phyloP scores from a whole-genome alignment of 2,888 invertebrate species.

The Schrankia costaestrigalis region DNA sequence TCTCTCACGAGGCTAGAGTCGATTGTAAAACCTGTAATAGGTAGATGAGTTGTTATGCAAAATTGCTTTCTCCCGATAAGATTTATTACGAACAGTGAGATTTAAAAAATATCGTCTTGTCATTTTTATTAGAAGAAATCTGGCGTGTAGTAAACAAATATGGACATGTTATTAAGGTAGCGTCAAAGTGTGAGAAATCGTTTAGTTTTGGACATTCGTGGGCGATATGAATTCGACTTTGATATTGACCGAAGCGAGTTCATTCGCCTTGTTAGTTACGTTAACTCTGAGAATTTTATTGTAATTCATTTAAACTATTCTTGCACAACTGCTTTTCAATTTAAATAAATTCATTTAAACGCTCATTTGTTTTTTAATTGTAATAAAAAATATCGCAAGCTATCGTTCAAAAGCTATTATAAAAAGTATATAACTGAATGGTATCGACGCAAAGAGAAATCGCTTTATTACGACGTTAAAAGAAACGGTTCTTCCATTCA shows the following conservation, averaged over 20 bases:
- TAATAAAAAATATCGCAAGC: slow-evolving; percentile 1
- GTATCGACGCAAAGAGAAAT: slow-evolving; percentile 37
- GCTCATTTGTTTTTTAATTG: no score
- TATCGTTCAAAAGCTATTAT: slow-evolving; percentile 7
- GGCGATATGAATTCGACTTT: slow-evolving; percentile 30
- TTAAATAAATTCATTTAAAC: no score
- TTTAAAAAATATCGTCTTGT: no score
- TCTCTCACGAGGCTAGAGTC: slow-evolving; percentile 38
- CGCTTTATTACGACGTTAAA: slow-evolving; percentile 30
- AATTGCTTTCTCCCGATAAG: slow-evolving; percentile 53
- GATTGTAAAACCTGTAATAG: slow-evolving; percentile 36
- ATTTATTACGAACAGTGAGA: slow-evolving; percentile 13
- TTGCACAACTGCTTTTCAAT: no score
- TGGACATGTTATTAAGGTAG: slow-evolving; percentile 3
- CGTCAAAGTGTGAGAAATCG: slow-evolving; percentile 11
- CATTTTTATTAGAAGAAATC: slow-evolving; percentile 7
- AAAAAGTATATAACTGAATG: slow-evolving; percentile 12
- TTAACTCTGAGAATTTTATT: slow-evolving; percentile 14
- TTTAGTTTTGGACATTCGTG: slow-evolving; percentile 31
- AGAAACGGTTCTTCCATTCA: slow-evolving; percentile 34
- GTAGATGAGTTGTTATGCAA: slow-evolving; percentile 40
- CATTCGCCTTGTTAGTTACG: slow-evolving; percentile 20
- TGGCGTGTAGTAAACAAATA: slow-evolving; percentile 6
- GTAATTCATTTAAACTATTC: slow-evolving; percentile 7
- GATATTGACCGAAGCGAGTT: slow-evolving; percentile 29